These are phyloP conservation scores for Aphelocoma coerulescens DNA, from an alignment of 2,113 vertebrate species.

Conservation along the genomic window DNA sequence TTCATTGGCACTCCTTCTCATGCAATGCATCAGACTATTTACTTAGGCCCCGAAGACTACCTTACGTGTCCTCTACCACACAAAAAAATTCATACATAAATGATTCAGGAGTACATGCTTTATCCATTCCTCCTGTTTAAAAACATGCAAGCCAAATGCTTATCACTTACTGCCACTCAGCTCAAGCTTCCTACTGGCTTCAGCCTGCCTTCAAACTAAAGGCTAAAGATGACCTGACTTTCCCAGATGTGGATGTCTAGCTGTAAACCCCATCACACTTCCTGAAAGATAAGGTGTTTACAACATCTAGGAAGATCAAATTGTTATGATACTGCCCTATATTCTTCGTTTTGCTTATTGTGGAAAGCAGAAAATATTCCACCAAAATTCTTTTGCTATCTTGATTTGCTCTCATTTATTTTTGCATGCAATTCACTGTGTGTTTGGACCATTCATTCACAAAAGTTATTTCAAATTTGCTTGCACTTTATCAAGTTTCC, in stretches of 20 bases:
- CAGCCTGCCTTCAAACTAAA: neutral
- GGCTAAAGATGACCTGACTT: neutral
- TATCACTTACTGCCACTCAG: neutral
- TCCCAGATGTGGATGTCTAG: neutral
- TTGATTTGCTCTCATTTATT: neutral
- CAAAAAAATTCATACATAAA: neutral
- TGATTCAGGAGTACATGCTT: constrained; percentile 29
- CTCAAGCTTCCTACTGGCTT: neutral
- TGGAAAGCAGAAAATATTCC: constrained; percentile 20
- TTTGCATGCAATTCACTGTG: neutral
- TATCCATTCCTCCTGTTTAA: constrained; percentile 9
- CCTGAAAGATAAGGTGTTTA: neutral
- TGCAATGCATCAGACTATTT: neutral
- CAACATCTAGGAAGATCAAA: neutral
- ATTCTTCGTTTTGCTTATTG: neutral
- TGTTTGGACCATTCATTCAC: neutral
- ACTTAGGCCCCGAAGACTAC: neutral
- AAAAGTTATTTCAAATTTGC: neutral
- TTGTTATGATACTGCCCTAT: neutral
- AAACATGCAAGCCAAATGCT: neutral
- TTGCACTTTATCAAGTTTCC: neutral
- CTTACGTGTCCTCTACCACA: neutral
- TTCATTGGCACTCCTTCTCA: neutral
- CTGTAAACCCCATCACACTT: neutral
- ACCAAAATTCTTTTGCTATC: neutral